Conservation (phyloP, 2,797 vertebrate species). For the Cyprinella venusta region DNA sequence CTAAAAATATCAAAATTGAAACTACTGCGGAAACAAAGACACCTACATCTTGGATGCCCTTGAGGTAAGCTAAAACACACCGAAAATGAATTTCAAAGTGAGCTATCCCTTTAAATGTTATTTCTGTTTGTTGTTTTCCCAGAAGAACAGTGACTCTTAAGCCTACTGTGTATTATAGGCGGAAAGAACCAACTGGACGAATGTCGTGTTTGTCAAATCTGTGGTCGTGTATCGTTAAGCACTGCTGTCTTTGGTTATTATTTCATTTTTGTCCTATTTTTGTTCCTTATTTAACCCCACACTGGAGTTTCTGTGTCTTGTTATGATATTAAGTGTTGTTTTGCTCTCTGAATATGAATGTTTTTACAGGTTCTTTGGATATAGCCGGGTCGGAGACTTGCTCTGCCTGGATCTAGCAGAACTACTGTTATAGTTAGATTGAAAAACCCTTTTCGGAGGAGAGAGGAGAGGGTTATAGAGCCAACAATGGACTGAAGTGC, state of each 20-base stretch:
- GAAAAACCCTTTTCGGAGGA: conserved; percentile 65
- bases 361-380: conserved; percentile 69
- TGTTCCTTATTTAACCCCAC: conserved; percentile 74
- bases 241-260: conserved; percentile 68
- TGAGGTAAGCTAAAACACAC: too few species aligned
- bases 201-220: conserved; percentile 65
- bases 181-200: conserved; percentile 58
- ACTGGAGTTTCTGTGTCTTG: conserved; percentile 76
- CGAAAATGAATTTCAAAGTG: too few species aligned
- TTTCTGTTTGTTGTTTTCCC: conserved; percentile 32
- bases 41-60: too few species aligned
- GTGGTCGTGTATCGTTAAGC: conserved; percentile 70
- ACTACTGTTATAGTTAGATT: conserved; percentile 79
- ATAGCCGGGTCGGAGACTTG: conserved; percentile 36
- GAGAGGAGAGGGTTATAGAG: conserved; percentile 62
- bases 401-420: conserved; percentile 69
- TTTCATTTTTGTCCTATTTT: conserved; percentile 59
- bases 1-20: too few species aligned
- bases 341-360: conserved; percentile 67
- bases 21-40: too few species aligned
- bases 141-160: conserved; percentile 41
- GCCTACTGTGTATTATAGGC: conserved; percentile 45
- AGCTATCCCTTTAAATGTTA: background rate
- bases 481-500: conserved; percentile 79
- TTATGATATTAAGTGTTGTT: conserved; percentile 58